Evolutionary conservation across 2,113 vertebrate genomes (phyloP), one percentile per base, ranked within the genome.

Genomic region (Bubalus kerabau): DNA sequence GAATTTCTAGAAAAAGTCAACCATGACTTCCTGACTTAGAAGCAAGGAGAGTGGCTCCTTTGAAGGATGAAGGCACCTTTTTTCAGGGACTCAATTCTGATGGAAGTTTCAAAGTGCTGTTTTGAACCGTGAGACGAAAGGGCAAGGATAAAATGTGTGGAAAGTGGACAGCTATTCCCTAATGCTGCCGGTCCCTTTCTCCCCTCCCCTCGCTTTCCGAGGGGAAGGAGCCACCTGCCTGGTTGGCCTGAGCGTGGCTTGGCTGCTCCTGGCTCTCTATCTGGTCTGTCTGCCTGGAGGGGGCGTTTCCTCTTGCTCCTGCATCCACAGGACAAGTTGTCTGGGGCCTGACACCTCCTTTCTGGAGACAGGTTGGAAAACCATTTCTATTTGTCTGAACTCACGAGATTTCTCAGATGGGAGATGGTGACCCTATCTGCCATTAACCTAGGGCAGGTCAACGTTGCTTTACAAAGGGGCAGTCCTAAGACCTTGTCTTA

Each of bases 191-290:
- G 11, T 2, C 6, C 15, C 57, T 52, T 28, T 43, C 48, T 64
- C 14, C 7, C 13, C 10, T 30, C 57, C 26, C 16, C 81, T 43
- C 3, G 0, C 46, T 4, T 24, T 24, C 19, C 15, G 12, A 60
- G 23, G 32, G 26, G 59, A 40, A 40, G 30, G 43, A 7, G 24
- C 5, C 5, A 5, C 4, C 12, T 16, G 12, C 17, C n/a, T 9
- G 15, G 19, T 3, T 3, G 13, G 23, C 1, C 54, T 74, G 32
- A 60, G 36, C 1, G 0, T 4, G 26, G 23, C 14, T 0, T 1
- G 56, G 19, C 59, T 15, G 0, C 10, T 30, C 50, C 62, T 30
- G 24, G 12, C 62, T 64, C 13, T 16, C 7, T 30, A 21, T 24
- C 88, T 14, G 26, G 54, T 32, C 85, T 52, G 6, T 52, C 56